phyloP scores from a whole-genome alignment of 2,113 vertebrate species.

The Suncus etruscus region DNA sequence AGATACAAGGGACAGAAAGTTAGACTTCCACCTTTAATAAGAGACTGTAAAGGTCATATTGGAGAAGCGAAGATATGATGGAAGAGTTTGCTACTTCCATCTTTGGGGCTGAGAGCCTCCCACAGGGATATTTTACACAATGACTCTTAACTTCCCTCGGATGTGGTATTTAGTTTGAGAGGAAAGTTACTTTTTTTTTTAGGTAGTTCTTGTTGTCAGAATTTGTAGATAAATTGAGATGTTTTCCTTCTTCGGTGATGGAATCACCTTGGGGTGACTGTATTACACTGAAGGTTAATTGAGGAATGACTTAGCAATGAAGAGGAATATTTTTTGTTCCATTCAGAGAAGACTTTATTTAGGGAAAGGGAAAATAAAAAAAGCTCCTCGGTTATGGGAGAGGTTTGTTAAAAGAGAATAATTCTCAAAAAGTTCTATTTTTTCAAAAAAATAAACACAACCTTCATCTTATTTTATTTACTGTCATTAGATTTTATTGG shows the following conservation, averaged over 20 bases:
- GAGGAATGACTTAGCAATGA: neutral
- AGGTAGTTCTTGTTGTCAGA: neutral
- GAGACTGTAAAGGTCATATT: neutral
- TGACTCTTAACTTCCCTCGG: neutral
- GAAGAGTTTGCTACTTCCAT: neutral
- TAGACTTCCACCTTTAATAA: neutral
- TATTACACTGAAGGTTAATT: neutral
- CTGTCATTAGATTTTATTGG: neutral
- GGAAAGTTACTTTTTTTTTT: neutral
- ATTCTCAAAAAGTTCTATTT: neutral
- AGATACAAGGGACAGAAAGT: neutral
- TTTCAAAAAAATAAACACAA: neutral
- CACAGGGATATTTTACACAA: neutral
- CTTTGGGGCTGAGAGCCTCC: neutral
- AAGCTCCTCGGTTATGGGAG: too few species aligned
- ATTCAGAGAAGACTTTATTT: too few species aligned
- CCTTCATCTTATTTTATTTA: neutral
- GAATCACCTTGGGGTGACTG: neutral
- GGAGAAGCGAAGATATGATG: neutral
- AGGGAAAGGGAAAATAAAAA: too few species aligned
- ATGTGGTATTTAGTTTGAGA: neutral
- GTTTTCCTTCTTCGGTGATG: neutral
- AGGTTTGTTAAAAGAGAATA: too few species aligned
- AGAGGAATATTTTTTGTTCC: too few species aligned
- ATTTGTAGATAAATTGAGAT: neutral